Percentiles rank a stretch among this genome's conserved stretches.
These are phyloP conservation scores for Hemitrygon akajei DNA, from an alignment of 2,797 vertebrate genomes.

Conservation along the genomic window DNA sequence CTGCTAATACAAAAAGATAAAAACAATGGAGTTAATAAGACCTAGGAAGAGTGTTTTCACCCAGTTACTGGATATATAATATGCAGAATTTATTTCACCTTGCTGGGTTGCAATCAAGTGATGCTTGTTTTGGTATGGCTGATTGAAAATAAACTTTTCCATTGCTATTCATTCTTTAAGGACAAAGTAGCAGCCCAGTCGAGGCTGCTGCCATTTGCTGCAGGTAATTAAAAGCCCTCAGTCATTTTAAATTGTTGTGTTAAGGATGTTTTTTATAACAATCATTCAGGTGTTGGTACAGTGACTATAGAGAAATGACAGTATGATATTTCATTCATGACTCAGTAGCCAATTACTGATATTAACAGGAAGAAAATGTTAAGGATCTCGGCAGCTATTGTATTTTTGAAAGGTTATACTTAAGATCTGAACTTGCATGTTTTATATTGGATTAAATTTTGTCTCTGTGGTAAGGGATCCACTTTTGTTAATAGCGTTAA, in stretches of 20 bases:
- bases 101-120: not conserved
- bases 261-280: not conserved
- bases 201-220: not conserved
- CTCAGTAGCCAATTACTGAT: not conserved
- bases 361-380: not conserved
- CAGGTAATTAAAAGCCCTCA: not conserved
- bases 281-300: not conserved
- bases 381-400: not conserved
- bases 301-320: no score
- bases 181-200: not conserved
- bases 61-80: not conserved
- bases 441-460: conserved; percentile 12
- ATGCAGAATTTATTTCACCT: not conserved
- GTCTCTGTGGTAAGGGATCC: not conserved
- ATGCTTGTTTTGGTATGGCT: not conserved
- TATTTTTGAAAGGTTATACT: not conserved
- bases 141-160: not conserved
- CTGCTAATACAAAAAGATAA: not conserved
- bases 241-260: not conserved
- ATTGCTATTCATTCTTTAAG: not conserved
- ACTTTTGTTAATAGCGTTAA: not conserved
- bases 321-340: not conserved
- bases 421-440: not conserved
- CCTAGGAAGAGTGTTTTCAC: not conserved
- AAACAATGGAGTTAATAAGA: not conserved